phyloP scores from a whole-genome alignment of 2,888 invertebrate species.

The Drosophila austrosaltans region DNA sequence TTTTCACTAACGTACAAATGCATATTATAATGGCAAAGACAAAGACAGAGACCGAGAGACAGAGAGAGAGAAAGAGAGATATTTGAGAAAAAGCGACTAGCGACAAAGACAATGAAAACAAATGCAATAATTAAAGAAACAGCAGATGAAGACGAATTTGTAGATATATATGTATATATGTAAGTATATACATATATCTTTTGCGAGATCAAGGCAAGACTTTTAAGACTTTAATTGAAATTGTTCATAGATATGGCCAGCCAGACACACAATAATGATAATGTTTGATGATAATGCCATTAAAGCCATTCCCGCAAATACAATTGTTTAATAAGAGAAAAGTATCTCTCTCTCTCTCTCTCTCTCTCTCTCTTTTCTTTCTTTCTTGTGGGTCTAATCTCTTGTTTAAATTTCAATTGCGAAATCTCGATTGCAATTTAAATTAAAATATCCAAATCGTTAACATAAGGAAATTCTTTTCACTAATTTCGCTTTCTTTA shows the following conservation, averaged over 20 bases:
- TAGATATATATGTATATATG: constrained; percentile 8
- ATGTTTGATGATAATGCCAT: constrained; percentile 2
- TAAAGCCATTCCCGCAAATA: constrained; percentile 4
- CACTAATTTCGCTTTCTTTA: constrained; percentile 59
- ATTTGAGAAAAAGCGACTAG: constrained; percentile 40
- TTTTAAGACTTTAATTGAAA: constrained; percentile 18
- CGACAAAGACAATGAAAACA: constrained; percentile 36
- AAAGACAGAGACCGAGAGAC: constrained; percentile 28
- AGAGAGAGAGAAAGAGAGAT: background rate
- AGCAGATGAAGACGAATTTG: constrained; percentile 10
- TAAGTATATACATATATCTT: background rate
- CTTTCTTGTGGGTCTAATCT: constrained; percentile 33
- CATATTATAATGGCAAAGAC: constrained; percentile 52
- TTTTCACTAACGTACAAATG: constrained; percentile 45
- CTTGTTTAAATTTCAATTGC: constrained; percentile 58
- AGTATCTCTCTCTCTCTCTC: background rate
- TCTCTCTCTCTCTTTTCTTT: too few species aligned
- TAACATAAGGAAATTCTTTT: constrained; percentile 15
- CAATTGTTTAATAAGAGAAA: constrained; percentile 7
- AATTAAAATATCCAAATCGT: constrained; percentile 32
- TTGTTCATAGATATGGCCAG: background rate
- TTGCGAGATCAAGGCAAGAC: constrained; percentile 3
- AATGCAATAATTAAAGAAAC: constrained; percentile 68
- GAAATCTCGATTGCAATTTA: constrained; percentile 40
- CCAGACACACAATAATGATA: background rate